Evolutionary conservation across 2,113 vertebrate genomes (phyloP).

Genomic region (Myrmecophaga tridactyla): DNA sequence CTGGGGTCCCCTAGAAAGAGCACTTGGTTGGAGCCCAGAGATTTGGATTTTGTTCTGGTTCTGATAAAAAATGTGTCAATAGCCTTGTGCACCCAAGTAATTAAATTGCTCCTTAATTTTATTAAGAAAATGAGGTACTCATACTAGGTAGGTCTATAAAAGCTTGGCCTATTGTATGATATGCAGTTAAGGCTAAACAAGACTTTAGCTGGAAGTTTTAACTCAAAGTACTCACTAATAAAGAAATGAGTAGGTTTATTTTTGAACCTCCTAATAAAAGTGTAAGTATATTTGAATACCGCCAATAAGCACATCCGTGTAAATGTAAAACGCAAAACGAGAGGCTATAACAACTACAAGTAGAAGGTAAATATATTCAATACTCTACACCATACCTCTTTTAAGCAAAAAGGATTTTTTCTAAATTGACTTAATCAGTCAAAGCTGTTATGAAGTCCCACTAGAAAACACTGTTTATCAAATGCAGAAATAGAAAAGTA

Average conservation of each 20-base stretch:
- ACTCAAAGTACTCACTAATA: not conserved
- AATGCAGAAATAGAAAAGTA: not conserved
- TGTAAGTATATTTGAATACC: not conserved
- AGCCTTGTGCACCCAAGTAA: not conserved
- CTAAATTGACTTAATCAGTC: not conserved
- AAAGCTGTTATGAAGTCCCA: not conserved
- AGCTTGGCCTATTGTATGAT: not conserved
- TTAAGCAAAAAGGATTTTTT: not conserved
- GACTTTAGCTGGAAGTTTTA: not conserved
- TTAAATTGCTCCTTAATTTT: constrained; percentile 13
- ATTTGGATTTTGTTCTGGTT: not conserved
- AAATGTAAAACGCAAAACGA: not conserved
- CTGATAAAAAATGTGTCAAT: not conserved
- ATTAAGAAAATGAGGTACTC: not conserved
- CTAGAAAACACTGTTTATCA: constrained; percentile 43
- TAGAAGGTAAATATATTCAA: not conserved
- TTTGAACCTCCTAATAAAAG: constrained; percentile 27
- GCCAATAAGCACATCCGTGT: not conserved
- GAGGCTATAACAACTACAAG: not conserved
- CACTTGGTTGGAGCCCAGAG: not conserved
- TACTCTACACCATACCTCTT: not conserved
- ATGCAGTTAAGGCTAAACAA: not conserved
- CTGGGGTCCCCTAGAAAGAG: not conserved
- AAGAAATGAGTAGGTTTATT: not conserved
- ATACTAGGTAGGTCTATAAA: not conserved